These are phyloP conservation scores for Menidia beryllina DNA, from an alignment of 2,113 vertebrate species.

Conservation along the genomic window DNA sequence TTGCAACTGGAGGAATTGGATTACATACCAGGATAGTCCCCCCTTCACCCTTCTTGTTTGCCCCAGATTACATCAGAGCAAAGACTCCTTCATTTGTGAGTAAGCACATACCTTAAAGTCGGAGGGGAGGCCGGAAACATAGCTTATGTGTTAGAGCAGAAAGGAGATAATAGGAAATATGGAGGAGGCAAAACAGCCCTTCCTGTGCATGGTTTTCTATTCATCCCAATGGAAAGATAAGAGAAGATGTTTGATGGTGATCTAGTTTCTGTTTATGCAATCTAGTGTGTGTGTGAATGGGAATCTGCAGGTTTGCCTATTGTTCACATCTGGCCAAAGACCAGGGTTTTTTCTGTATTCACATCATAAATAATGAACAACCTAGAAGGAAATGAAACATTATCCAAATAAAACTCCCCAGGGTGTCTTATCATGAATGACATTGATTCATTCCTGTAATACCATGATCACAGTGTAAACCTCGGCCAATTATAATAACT, in stretches of 20 bases:
- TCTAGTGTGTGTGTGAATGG: conserved; percentile 19
- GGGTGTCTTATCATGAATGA: conserved; percentile 66
- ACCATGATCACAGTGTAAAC: conserved; percentile 49
- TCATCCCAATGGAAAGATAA: conserved; percentile 54
- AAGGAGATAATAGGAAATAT: conserved; percentile 50
- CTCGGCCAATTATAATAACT: conserved; percentile 55
- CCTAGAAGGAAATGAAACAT: conserved; percentile 65
- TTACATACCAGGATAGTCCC: conserved; percentile 71
- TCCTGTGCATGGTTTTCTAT: conserved; percentile 54
- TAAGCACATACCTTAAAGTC: conserved; percentile 75
- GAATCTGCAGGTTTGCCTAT: conserved; percentile 34
- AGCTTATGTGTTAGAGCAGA: conserved; percentile 57
- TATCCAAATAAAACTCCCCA: conserved; percentile 60
- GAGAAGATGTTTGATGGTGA: conserved; percentile 47
- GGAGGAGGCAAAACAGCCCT: conserved; percentile 53
- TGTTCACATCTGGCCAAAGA: conserved; percentile 53
- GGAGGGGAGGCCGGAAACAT: conserved; percentile 58
- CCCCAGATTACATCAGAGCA: conserved; percentile 78
- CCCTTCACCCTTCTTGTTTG: conserved; percentile 48
- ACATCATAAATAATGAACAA: conserved; percentile 64
- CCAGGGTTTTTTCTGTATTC: conserved; percentile 57
- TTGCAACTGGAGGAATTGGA: conserved; percentile 66
- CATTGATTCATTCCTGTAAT: conserved; percentile 65
- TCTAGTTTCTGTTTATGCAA: conserved; percentile 60
- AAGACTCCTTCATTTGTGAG: conserved; percentile 69